These are phyloP conservation scores for Biston stratarius DNA, from an alignment of 2,888 invertebrate species.

Conservation along the genomic window DNA sequence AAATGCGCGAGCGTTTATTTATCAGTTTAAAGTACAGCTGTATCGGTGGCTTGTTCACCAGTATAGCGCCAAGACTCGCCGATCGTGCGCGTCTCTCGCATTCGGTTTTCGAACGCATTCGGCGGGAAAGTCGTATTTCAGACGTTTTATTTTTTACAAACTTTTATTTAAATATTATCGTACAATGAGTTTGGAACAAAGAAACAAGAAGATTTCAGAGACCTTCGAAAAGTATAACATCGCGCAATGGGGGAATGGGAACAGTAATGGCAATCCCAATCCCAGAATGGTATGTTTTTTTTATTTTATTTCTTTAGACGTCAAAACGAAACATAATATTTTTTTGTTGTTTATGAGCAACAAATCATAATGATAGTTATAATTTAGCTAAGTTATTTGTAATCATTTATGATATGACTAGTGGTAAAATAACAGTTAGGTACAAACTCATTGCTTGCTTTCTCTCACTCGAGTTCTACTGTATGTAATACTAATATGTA, in stretches of 20 bases:
- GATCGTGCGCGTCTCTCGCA: slow-evolving; percentile 66
- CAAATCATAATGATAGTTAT: no score
- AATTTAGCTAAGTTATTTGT: no score
- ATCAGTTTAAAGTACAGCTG: slow-evolving; percentile 61
- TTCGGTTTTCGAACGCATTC: slow-evolving; percentile 53
- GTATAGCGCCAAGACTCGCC: slow-evolving; percentile 63
- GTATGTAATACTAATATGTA: neutral
- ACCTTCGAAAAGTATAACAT: slow-evolving; percentile 80
- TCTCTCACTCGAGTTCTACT: slow-evolving; percentile 7
- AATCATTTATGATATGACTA: no score
- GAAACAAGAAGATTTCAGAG: slow-evolving; percentile 78
- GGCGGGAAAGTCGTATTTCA: slow-evolving; percentile 67
- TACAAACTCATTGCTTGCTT: slow-evolving; percentile 9
- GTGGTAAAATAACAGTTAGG: neutral
- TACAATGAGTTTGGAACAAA: slow-evolving; percentile 77
- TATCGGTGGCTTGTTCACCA: slow-evolving; percentile 60
- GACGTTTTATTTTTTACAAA: slow-evolving; percentile 37
- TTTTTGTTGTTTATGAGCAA: neutral
- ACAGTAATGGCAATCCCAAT: slow-evolving; percentile 36
- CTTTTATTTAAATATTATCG: slow-evolving; percentile 23
- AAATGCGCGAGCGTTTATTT: slow-evolving; percentile 54
- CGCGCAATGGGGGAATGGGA: slow-evolving; percentile 74
- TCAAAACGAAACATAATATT: neutral
- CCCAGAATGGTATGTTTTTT: slow-evolving; percentile 67
- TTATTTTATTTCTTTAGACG: slow-evolving; percentile 13